Conservation (phyloP, 2,113 vertebrate species). For the Varanus salvator region DNA sequence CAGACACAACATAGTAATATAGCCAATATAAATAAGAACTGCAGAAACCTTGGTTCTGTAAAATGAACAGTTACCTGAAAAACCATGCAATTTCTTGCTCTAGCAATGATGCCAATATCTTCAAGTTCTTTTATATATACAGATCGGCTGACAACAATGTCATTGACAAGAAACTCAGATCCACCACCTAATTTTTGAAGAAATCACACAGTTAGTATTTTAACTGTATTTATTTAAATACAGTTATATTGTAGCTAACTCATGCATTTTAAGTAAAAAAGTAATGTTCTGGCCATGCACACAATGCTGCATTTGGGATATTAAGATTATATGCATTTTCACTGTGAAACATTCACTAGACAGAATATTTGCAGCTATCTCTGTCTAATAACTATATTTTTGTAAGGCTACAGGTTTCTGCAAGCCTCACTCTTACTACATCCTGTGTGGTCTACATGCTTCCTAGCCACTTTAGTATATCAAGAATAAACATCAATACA, state of each 20-base stretch:
- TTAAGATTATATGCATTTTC: background rate
- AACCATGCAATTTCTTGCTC: conserved; percentile 90
- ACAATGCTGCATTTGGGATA: background rate
- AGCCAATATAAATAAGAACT: background rate
- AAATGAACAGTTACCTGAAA: conserved; percentile 87
- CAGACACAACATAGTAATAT: background rate
- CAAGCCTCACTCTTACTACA: background rate
- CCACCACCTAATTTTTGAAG: conserved; percentile 77
- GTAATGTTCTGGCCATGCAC: background rate
- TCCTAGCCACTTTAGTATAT: background rate
- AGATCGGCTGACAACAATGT: conserved; percentile 74
- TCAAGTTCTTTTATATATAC: conserved; percentile 83
- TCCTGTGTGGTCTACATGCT: background rate
- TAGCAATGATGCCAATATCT: conserved; percentile 89
- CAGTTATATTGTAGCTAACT: background rate
- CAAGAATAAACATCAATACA: background rate
- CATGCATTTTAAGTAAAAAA: background rate
- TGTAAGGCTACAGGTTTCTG: background rate
- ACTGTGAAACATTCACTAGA: background rate
- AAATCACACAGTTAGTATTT: background rate
- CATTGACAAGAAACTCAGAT: conserved; percentile 84
- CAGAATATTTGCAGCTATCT: background rate
- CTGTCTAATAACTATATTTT: background rate
- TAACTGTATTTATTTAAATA: too few relatives aligned
- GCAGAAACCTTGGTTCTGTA: background rate